Evolutionary conservation across 2,113 vertebrate species (phyloP).

Genomic region (Synodontis membranacea): DNA sequence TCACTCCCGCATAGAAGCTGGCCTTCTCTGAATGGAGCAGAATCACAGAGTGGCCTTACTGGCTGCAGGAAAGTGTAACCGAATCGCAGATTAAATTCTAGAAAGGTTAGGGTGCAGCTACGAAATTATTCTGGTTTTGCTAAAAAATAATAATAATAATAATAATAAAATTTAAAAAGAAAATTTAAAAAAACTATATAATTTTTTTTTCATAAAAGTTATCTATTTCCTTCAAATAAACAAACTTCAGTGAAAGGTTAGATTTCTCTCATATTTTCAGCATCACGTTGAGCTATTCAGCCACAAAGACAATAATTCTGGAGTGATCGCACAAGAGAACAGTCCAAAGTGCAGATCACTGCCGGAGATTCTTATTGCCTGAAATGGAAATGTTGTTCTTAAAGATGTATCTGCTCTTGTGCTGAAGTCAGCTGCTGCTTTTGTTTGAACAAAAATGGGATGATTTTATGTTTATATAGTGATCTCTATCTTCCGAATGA

Average conservation of each 20-base stretch:
- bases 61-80: constrained; percentile 36
- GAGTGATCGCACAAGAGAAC: neutral
- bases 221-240: neutral
- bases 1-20: constrained; percentile 43
- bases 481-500: constrained; percentile 19
- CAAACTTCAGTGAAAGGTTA: too few species aligned
- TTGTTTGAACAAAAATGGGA: constrained; percentile 25
- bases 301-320: neutral
- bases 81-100: constrained; percentile 44
- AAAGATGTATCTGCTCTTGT: neutral
- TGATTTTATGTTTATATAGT: neutral
- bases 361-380: constrained; percentile 17
- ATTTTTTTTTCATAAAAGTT: neutral
- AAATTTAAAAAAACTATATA: too few species aligned
- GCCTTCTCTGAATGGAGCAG: constrained; percentile 38
- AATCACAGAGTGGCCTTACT: constrained; percentile 43
- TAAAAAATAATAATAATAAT: neutral
- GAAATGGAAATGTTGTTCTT: constrained; percentile 29
- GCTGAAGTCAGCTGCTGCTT: neutral
- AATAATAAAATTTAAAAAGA: too few species aligned
- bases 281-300: neutral
- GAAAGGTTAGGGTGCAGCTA: constrained; percentile 32
- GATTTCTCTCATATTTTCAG: neutral
- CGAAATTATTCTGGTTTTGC: neutral
- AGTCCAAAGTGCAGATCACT: constrained; percentile 3